Base-by-base conservation (phyloP, 53 echinoderm and acorn worm species). In the Actinopyga echinites region DNA sequence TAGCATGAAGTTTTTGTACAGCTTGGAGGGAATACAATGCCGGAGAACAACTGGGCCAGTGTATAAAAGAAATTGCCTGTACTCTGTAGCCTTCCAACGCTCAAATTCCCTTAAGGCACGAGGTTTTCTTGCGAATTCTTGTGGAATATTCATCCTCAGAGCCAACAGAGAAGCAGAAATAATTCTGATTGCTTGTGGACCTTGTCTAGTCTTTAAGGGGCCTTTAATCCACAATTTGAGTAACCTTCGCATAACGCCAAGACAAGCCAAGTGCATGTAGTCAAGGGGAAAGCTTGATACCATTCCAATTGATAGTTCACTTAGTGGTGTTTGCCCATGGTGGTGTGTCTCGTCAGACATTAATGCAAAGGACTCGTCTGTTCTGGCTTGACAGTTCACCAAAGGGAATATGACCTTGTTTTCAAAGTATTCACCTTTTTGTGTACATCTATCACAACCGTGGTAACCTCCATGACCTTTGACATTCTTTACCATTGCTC, bases 81-180 rank as follows among this genome's bases (percentile, higher is more conserved):
- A 81, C 64, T 89, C 89, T 3, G 82, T 89, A 15, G 89, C 89
- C 59, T 89, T 85, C 89, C 89, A 89, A 15, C 85, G 30, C 29
- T 85, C 85, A 0, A 85, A 52, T 66, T 85, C 89, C 34, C 35
- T 33, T 35, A 87, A 45, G 26, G 87, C 58, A 52, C 89, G 68
- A 22, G 66, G 79, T 19, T 34, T 57, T 71, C 89, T 69, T 80
- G 58, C 58, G 44, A 89, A 89, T 57, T 85, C 80, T 15, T 15
- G 13, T 49, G 49, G 49, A 15, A 49, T 17, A 15, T 12, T 15
- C 15, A 12, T 17, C 49, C 17, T 49, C 75, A 74, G 3, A 73
- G 35, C 45, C 63, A 77, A 19, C 59, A 88, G 2, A 83, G 65
- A 2, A 84, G 84, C 1, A 66, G 29, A 83, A 83, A 88, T 88